Base-by-base conservation (phyloP, 2,797 vertebrate species). In the Schizopygopsis malacanthus region DNA sequence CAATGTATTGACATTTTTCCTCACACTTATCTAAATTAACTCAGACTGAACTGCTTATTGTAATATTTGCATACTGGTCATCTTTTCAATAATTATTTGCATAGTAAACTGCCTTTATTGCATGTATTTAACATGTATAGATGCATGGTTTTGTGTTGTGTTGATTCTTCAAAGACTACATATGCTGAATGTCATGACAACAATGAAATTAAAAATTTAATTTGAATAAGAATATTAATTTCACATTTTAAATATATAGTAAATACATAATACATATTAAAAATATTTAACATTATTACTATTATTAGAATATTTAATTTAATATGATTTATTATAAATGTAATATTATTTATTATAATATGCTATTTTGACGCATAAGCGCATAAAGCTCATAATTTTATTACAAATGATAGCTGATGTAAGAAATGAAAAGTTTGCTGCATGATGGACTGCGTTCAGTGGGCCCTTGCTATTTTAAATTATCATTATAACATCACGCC, bases 401-500 rank as follows among this genome's bases (percentile, higher is more conserved):
- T 56, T 71, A 59, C n/a, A 56, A 71, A 25, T 8, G 18, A 71
- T 15, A 54, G 15, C 50, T 54, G 12, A 54, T 41, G 25, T 50
- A 47, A 80, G 67, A 69, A 11, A 52, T 5, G 10, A 69, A 18
- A 37, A 0, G 28, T 28, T 63, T 33, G 43, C 41, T 47, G 15
- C 18, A 18, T 50, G 47, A 10, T 63, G 13, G 41, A 50, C 69
- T 50, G 28, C 10, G 3, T 63, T 41, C 20, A 50, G 9, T 22
- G n/a, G 37, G 12, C 45, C 39, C 22, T 39, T 13, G 12, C 69
- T 56, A 70, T 78, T 70, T 76, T 81, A 13, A 39, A 54, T 8
- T 71, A 41, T 81, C 70, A 71, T 69, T 78, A 65, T 88, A 47
- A 83, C 83, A 83, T 85, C 76, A 87, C 28, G 3, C 0, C 25